Percentiles rank a stretch among this genome's conserved stretches.
Conservation (phyloP, 2,888 invertebrate genomes). For the Tachina grossa region DNA sequence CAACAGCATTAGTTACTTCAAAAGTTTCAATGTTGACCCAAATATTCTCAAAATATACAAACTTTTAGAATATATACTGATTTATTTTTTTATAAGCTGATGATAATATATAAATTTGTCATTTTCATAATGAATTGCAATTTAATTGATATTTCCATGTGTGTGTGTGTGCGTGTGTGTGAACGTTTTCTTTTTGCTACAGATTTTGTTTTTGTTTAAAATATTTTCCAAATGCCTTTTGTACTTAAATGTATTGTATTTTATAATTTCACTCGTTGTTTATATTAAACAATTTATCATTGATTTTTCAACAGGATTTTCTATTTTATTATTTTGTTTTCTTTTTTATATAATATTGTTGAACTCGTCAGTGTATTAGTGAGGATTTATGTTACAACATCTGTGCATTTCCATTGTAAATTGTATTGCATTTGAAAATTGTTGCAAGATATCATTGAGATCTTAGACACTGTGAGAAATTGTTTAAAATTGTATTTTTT, state of each 20-base stretch:
- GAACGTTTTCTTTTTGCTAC: not conserved
- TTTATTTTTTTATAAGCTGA: conserved; percentile 6
- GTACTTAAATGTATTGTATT: not conserved
- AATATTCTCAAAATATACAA: conserved; percentile 7
- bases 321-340: conserved; percentile 46
- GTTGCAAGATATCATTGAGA: conserved; percentile 20
- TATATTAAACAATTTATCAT: conserved; percentile 56
- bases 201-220: conserved; percentile 5
- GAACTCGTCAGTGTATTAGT: conserved; percentile 20
- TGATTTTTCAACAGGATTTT: conserved; percentile 69
- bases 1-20: conserved; percentile 54
- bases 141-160: conserved; percentile 66
- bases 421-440: conserved; percentile 46
- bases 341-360: conserved; percentile 48
- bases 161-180: conserved; percentile 1
- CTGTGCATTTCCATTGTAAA: conserved; percentile 58
- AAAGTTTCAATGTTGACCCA: conserved; percentile 50
- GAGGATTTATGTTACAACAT: conserved; percentile 44
- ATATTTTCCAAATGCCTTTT: not conserved
- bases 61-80: conserved; percentile 13
- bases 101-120: conserved; percentile 58
- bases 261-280: not conserved
- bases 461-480: conserved; percentile 18
- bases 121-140: conserved; percentile 64
- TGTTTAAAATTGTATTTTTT: not conserved